Evolutionary conservation across 64 coral and sea anemone species (phyloP), one percentile per base, ranked within the genome.

Genomic region (Pocillopora verrucosa): DNA sequence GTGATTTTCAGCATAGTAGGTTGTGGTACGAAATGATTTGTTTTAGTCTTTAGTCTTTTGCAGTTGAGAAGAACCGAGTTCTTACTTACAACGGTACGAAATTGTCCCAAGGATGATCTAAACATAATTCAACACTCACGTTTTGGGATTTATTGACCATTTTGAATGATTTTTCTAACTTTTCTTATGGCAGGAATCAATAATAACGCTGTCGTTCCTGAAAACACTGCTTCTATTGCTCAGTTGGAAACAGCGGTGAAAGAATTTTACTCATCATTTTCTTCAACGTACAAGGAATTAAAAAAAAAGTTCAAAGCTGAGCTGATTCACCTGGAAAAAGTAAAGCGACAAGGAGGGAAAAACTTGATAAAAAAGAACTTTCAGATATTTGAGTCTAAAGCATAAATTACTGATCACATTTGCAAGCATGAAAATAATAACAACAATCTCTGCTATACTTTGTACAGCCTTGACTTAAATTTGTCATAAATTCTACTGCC

Each of bases 201-300:
- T 14, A 63, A 19, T 12, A 57, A 85, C 5, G 34, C 61, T 6
- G 60, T 83, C 35, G 17, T 13, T 10, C 65, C 82, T 57, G 22
- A 72, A 9, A 85, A 38, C 38, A 5, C 11, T 56, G 11, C 45
- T 11, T 15, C 20, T 7, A 16, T 0, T 25, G n/a, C 36, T 26
- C 9, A 65, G 10, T 72, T 85, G 30, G 82, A 67, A 57, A 22
- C 41, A 85, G 38, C 82, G 10, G 65, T 85, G 11, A 63, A 85
- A 1, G 82, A 85, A 56, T 85, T 85, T 57, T 68, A 85, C 62
- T 57, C 9, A 20, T 85, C 82, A 1, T 85, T 85, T 26, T 57
- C 20, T 26, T 20, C 19, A 56, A 72, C 65, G n/a, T 85, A 85
- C 82, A 36, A 51, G 22, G 38, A 85, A 22, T 25, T 85, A 41